A percentile compares a stretch with the other conserved stretches of the same genome.
These are phyloP conservation scores for Gobio gobio DNA, from an alignment of 2,113 vertebrate species.

Conservation along the genomic window DNA sequence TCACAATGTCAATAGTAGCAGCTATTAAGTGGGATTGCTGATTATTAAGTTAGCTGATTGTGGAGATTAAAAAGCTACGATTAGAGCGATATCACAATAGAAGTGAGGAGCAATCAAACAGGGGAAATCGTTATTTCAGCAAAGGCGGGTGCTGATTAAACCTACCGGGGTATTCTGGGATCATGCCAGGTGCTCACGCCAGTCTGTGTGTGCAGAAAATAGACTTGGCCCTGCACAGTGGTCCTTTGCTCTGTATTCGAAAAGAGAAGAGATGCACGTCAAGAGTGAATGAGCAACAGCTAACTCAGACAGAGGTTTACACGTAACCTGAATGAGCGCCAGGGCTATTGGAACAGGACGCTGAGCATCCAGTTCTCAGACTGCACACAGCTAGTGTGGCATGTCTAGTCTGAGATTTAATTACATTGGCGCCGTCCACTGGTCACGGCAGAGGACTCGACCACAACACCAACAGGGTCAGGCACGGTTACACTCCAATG, in stretches of 20 bases:
- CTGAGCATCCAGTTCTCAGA: constrained; percentile 16
- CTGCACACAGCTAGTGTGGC: constrained; percentile 4
- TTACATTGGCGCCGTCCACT: not conserved
- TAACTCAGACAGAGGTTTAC: not conserved
- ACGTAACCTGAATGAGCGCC: not conserved
- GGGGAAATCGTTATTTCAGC: not conserved
- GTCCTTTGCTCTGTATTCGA: constrained; percentile 84
- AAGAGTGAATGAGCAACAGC: not conserved
- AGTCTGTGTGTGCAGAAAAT: constrained; percentile 97
- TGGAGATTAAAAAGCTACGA: not conserved
- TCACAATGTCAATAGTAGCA: constrained; percentile 24
- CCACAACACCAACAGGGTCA: constrained; percentile 10
- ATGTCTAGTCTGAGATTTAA: constrained; percentile 16
- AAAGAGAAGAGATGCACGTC: constrained; percentile 5
- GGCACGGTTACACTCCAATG: constrained; percentile 8
- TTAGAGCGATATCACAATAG: not conserved
- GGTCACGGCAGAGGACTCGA: not conserved
- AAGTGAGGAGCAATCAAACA: constrained; percentile 7
- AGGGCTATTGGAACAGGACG: not conserved
- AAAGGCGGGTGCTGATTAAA: not conserved
- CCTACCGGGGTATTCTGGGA: constrained; percentile 93
- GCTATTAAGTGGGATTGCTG: not conserved
- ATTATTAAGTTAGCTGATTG: constrained; percentile 42
- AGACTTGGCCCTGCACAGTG: constrained; percentile 95
- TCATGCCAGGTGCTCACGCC: constrained; percentile 98